Evolutionary conservation across 2,113 vertebrate species (phyloP).

Genomic region (Indicator maculatus): DNA sequence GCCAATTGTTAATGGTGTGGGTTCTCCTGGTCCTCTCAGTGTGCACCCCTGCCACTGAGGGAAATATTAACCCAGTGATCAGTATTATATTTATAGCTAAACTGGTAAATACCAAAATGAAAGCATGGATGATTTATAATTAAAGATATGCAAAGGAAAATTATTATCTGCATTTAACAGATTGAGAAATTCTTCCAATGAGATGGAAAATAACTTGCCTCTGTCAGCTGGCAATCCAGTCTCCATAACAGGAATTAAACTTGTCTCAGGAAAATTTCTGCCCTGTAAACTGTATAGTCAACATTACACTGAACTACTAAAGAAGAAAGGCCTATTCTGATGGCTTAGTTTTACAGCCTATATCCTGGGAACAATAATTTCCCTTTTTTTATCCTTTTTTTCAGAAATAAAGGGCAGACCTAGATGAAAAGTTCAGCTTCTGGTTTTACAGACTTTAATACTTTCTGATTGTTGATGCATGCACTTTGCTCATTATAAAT

Average conservation of each 20-base stretch:
- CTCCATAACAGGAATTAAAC: background rate
- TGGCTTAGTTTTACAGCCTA: background rate
- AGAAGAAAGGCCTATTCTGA: background rate
- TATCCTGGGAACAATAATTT: background rate
- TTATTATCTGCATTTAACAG: background rate
- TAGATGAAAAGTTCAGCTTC: background rate
- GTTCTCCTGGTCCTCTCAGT: no score
- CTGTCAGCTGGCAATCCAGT: background rate
- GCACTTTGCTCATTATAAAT: constrained; percentile 63
- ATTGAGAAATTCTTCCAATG: background rate
- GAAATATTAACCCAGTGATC: background rate
- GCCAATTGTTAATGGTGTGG: no score
- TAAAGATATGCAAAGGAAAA: background rate
- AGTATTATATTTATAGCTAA: background rate
- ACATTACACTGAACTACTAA: background rate
- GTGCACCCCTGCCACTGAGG: no score
- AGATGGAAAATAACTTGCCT: background rate
- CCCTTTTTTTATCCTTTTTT: background rate
- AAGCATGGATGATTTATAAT: background rate
- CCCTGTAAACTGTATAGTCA: background rate
- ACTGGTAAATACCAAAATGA: background rate
- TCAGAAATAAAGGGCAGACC: background rate
- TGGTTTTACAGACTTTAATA: constrained; percentile 20
- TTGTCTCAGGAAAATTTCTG: background rate
- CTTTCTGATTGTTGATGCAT: constrained; percentile 61